Percentiles rank a stretch among this genome's conserved stretches.
phyloP scores from a whole-genome alignment of 2,113 vertebrate species.

The Glaucomys volans region DNA sequence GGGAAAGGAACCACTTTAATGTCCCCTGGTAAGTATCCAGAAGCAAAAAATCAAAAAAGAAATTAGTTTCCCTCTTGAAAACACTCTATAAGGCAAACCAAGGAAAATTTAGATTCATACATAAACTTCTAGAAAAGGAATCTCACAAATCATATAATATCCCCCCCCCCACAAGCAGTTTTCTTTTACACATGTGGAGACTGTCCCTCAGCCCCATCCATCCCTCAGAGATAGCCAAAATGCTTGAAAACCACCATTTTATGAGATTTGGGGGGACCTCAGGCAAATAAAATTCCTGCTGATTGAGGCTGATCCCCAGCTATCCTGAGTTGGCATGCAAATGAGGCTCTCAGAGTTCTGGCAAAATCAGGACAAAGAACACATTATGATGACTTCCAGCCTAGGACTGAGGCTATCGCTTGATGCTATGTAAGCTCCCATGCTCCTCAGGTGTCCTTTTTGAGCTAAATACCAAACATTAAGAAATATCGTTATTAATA shows the following conservation, averaged over 20 bases:
- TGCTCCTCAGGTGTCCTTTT: background rate
- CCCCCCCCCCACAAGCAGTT: background rate
- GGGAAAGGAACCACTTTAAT: background rate
- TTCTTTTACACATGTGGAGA: slow-evolving; percentile 22
- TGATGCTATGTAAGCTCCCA: background rate
- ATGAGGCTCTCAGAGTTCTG: background rate
- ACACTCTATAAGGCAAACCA: background rate
- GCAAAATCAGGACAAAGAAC: background rate
- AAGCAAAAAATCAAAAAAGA: background rate
- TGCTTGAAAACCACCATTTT: slow-evolving; percentile 58
- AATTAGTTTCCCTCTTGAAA: background rate
- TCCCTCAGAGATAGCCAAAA: background rate
- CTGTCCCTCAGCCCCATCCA: background rate
- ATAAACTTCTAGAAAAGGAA: slow-evolving; percentile 34
- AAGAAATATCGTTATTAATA: background rate
- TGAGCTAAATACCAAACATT: background rate
- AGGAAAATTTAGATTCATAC: background rate
- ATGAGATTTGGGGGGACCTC: slow-evolving; percentile 1
- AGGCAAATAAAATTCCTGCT: slow-evolving; percentile 55
- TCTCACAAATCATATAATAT: background rate
- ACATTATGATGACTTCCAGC: slow-evolving; percentile 9
- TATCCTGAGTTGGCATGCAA: background rate
- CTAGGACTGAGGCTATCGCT: background rate
- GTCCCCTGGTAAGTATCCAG: background rate
- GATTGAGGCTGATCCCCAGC: background rate